Base-by-base conservation (phyloP, 2,797 vertebrate species). In the Danio albolineatus region DNA sequence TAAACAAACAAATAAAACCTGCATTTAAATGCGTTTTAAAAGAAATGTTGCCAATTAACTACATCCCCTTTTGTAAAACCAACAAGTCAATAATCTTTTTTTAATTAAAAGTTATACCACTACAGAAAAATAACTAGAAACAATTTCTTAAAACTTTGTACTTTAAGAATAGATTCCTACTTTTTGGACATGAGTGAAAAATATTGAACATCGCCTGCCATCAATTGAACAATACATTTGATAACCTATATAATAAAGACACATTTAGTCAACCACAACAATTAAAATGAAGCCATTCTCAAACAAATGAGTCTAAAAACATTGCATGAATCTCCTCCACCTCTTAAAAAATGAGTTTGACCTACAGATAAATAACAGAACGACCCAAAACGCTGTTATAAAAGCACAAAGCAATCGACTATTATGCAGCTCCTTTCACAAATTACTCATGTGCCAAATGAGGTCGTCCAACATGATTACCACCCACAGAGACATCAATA, bases 401-500 rank as follows among this genome's bases (percentile, higher is more conserved):
- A 41, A 61, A 75, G 46, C 49, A n/a, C 13, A 73, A 44, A 57
- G 19, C 56, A 57, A 57, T 43, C 17, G 41, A 14, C 41, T 28
- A 57, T 72, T 44, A 19, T 46, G 12, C 43, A 12, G 41, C 17
- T 46, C n/a, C 41, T 5, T 19, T 54, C 10, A 36, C 64, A 66
- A 66, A 66, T 46, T 1, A 76, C 39, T 66, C 51, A 44, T 44
- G 49, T 36, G 4, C 28, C 36, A 10, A 73, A 73, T 59, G 21
- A 59, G 14, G 43, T 19, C 21, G 0, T 17, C 53, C 17, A 65
- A 17, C 38, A 10, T 51, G 39, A 76, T 49, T 38, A 75, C 54
- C 54, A 76, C 64, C 67, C 67, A 76, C 78, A 81, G 10, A 59
- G 78, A 76, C 56, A 74, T 59, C 13, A 60, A 14, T 73, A 60